These are phyloP conservation scores for Cantharis flavilabris DNA, from an alignment of 2,888 invertebrate genomes.

Conservation along the genomic window DNA sequence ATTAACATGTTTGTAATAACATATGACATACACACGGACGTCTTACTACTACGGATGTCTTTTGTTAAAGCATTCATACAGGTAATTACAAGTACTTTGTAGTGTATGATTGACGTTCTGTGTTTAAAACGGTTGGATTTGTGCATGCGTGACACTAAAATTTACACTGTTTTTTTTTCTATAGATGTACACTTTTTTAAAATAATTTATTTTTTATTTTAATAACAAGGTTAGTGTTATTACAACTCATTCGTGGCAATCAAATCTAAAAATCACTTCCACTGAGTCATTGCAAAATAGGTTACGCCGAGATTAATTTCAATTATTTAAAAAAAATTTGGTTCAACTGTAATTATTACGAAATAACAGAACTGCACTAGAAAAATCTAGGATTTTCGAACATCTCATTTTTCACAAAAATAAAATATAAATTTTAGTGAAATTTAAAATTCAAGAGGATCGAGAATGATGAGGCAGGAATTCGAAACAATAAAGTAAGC, in stretches of 20 bases:
- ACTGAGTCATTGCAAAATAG: neutral
- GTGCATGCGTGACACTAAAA: constrained; percentile 26
- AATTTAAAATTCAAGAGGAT: neutral
- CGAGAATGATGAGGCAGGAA: neutral
- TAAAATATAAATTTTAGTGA: neutral
- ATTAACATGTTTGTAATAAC: constrained; percentile 32
- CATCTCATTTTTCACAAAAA: too few relatives aligned
- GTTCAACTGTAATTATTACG: neutral
- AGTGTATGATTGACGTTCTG: constrained; percentile 23
- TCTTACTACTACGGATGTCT: constrained; percentile 29
- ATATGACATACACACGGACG: constrained; percentile 26
- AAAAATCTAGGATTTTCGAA: neutral
- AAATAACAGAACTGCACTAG: neutral
- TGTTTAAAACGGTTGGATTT: constrained; percentile 23
- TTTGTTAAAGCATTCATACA: constrained; percentile 26
- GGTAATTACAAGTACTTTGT: constrained; percentile 31
- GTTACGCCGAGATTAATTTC: neutral
- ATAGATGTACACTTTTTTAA: neutral
- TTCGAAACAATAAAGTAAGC: neutral
- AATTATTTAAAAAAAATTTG: neutral
- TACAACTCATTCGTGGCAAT: neutral
- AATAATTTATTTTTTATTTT: neutral
- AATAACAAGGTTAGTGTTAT: neutral
- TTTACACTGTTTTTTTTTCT: neutral
- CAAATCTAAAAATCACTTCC: neutral